phyloP scores from a whole-genome alignment of 1,140 invertebrate genomes.

The Triops longicaudatus region DNA sequence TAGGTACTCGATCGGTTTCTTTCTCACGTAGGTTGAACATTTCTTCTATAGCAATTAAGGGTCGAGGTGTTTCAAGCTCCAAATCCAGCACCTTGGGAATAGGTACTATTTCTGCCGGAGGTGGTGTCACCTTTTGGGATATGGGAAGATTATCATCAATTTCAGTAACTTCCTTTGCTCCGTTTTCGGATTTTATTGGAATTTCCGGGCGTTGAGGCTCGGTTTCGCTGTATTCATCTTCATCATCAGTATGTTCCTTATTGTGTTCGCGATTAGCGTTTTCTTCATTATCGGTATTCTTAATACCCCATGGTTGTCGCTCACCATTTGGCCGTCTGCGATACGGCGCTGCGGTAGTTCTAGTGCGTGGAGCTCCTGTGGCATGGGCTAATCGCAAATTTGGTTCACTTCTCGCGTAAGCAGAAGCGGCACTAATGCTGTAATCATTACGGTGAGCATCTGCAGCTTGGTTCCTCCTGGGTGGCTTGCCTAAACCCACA shows the following conservation, averaged over 20 bases:
- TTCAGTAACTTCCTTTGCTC: neutral
- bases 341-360: slow-evolving; percentile 13
- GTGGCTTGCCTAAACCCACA: neutral
- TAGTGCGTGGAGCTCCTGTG: neutral
- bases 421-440: slow-evolving; percentile 24
- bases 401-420: slow-evolving; percentile 19
- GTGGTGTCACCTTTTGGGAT: slow-evolving; percentile 9
- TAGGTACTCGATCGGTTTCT: neutral
- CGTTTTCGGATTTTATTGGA: neutral
- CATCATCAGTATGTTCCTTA: slow-evolving; percentile 5
- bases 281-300: slow-evolving; percentile 5
- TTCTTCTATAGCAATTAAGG: neutral
- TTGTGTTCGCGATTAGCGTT: neutral
- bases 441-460: slow-evolving; percentile 21
- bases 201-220: neutral
- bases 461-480: neutral
- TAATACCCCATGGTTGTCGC: slow-evolving; percentile 13
- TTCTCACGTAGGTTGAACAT: neutral
- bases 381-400: neutral
- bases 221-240: neutral
- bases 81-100: neutral
- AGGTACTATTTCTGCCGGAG: neutral
- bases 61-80: neutral
- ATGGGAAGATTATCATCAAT: slow-evolving; percentile 19
- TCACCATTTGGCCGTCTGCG: slow-evolving; percentile 16